phyloP scores from a whole-genome alignment of 2,888 invertebrate genomes.

The Spodoptera exigua region DNA sequence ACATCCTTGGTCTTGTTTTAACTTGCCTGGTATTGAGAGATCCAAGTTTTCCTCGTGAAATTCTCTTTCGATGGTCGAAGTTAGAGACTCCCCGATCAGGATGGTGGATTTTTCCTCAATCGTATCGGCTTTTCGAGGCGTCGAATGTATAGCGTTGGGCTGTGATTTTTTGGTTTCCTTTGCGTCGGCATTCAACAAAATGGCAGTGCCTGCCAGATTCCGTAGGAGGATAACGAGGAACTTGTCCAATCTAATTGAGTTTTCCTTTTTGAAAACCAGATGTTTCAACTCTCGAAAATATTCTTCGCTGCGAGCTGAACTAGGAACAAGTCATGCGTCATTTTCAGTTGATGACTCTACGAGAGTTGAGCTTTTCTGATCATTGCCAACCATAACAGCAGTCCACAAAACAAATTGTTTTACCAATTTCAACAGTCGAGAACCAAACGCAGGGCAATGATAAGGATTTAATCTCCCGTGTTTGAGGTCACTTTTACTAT shows the following conservation, averaged over 20 bases:
- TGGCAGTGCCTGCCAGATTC: neutral
- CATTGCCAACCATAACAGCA: neutral
- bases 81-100: neutral
- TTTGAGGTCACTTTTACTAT: neutral
- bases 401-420: conserved; percentile 1
- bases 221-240: neutral
- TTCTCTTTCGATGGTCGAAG: no score
- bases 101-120: neutral
- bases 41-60: no score
- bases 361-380: conserved; percentile 1
- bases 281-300: conserved; percentile 11
- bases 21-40: no score
- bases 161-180: neutral
- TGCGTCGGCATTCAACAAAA: neutral
- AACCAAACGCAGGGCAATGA: neutral
- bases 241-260: conserved; percentile 1
- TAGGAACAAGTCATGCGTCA: neutral
- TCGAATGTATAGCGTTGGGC: neutral
- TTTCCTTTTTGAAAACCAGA: conserved; percentile 1
- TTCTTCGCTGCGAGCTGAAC: conserved; percentile 17
- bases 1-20: no score
- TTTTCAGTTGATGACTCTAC: conserved; percentile 1
- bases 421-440: neutral
- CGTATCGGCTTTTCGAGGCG: neutral
- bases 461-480: neutral